These are phyloP conservation scores for Luperina testacea DNA, from an alignment of 2,888 invertebrate species.

Conservation along the genomic window DNA sequence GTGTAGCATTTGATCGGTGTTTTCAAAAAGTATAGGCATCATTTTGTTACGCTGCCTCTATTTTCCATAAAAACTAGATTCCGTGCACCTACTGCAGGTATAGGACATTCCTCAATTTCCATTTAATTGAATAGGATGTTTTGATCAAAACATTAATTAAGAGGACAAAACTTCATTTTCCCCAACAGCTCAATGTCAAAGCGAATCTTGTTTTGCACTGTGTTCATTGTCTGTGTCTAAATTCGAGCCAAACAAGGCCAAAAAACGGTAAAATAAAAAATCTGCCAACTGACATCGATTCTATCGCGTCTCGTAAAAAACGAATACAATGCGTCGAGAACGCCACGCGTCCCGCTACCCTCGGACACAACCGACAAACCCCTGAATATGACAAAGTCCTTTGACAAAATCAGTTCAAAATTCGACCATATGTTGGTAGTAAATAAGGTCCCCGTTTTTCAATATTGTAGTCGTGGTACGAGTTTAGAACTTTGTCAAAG, in stretches of 20 bases:
- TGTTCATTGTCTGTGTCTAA: conserved; percentile 60
- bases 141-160: conserved; percentile 26
- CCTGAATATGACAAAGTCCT: conserved; percentile 74
- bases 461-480: conserved; percentile 10
- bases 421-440: conserved; percentile 31
- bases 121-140: conserved; percentile 27
- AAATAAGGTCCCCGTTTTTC: conserved; percentile 65
- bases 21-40: neutral
- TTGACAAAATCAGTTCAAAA: conserved; percentile 41
- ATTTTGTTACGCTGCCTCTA: neutral
- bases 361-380: conserved; percentile 71
- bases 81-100: neutral
- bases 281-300: conserved; percentile 90
- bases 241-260: conserved; percentile 83
- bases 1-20: neutral
- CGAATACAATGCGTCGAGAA: conserved; percentile 85
- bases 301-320: conserved; percentile 86
- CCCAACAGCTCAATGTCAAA: conserved; percentile 47
- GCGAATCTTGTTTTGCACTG: conserved; percentile 47
- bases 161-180: conserved; percentile 54
- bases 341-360: conserved; percentile 88
- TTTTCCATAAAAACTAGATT: neutral
- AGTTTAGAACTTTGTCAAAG: conserved; percentile 77
- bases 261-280: conserved; percentile 90
- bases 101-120: conserved; percentile 15